Evolutionary conservation across 1,140 invertebrate genomes (phyloP).

Genomic region (Sitophilus oryzae): DNA sequence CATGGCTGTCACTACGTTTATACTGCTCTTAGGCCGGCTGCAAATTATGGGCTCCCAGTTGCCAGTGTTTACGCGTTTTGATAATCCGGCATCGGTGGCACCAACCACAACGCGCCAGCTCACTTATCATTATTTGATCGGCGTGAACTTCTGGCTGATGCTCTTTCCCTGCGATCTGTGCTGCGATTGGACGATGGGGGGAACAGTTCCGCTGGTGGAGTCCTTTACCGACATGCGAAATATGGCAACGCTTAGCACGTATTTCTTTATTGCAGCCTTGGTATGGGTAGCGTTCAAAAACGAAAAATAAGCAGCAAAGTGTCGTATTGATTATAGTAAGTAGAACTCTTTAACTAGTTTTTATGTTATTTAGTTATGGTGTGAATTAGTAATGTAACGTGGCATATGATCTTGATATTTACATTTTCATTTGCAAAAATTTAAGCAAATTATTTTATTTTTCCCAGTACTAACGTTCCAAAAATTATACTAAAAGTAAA

Average conservation of each 20-base stretch:
- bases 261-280: conserved; percentile 57
- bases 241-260: conserved; percentile 72
- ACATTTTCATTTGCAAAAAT: no score
- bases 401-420: no score
- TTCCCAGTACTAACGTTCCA: no score
- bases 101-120: conserved; percentile 73
- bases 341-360: background rate
- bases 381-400: no score
- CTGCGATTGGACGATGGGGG: conserved; percentile 99
- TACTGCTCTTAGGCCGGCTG: conserved; percentile 75
- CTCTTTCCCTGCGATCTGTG: conserved; percentile 85
- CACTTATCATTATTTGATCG: conserved; percentile 88
- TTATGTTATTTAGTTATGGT: no score
- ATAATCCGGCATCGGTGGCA: conserved; percentile 86
- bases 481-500: no score
- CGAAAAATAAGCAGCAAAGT: conserved; percentile 60
- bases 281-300: conserved; percentile 58
- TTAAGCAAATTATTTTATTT: no score
- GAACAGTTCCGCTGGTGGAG: conserved; percentile 82
- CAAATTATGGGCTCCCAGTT: conserved; percentile 94
- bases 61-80: conserved; percentile 92
- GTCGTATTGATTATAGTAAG: conserved; percentile 76
- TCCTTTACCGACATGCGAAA: conserved; percentile 78
- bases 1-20: conserved; percentile 71
- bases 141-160: conserved; percentile 85